These are phyloP conservation scores for Caenorhabditis sinica DNA, from an alignment of 2,888 invertebrate species.

Conservation along the genomic window DNA sequence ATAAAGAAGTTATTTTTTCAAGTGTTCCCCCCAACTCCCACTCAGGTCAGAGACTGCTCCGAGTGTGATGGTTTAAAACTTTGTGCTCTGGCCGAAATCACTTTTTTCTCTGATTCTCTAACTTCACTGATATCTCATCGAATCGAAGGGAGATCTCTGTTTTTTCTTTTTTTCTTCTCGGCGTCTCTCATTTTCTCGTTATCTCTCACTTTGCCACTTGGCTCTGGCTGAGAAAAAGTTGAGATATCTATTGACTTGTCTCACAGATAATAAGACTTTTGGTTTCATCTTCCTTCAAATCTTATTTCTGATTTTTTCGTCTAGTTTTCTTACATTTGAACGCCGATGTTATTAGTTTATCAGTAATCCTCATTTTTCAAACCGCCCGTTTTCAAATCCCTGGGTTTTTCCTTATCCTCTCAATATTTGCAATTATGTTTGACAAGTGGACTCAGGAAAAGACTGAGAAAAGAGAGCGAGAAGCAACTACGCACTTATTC, in stretches of 20 bases:
- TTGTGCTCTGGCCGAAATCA: conserved; percentile 31
- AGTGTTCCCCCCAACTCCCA: conserved; percentile 19
- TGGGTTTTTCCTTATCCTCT: neutral
- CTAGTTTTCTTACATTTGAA: neutral
- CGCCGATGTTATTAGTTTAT: too few relatives aligned
- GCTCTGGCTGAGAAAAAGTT: neutral
- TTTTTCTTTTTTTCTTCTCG: conserved; percentile 21
- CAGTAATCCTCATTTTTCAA: neutral
- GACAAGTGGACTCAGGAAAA: conserved; percentile 8
- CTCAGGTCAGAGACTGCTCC: conserved; percentile 21
- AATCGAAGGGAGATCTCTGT: conserved; percentile 24
- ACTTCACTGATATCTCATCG: conserved; percentile 17
- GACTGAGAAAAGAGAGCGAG: conserved; percentile 20
- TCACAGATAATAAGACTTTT: conserved; percentile 1
- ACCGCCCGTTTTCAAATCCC: conserved; percentile 15
- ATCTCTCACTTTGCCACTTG: conserved; percentile 39
- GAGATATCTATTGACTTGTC: conserved; percentile 35
- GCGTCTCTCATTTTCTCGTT: conserved; percentile 3
- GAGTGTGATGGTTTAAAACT: conserved; percentile 18
- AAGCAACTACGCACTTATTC: conserved; percentile 57
- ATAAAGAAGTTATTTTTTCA: conserved; percentile 5
- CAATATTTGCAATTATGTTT: conserved; percentile 23
- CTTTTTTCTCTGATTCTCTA: conserved; percentile 30
- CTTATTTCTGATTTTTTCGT: neutral
- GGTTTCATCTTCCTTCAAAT: neutral